Evolutionary conservation across 53 echinoderm and acorn worm genomes (phyloP), one percentile per base, ranked within the genome.

Genomic region (Glandiceps talaboti): DNA sequence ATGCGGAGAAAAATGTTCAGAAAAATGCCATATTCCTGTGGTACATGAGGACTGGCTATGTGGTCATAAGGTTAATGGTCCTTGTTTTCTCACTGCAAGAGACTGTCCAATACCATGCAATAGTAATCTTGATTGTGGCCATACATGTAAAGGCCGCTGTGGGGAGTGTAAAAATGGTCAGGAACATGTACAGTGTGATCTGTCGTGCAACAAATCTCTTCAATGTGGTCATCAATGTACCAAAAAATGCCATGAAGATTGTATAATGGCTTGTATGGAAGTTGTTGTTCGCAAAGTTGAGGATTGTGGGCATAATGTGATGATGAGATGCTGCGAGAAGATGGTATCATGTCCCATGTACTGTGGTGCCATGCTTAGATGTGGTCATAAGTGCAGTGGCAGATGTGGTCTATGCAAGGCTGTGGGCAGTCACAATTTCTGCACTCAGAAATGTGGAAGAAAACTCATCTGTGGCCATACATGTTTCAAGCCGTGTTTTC

Each of bases 181-280:
- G 26, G 1, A 31, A 25, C 25, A 20, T 1, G 33, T 25, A 1
- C 1, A 27, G 32, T 78, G 79, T 26, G 31, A 31, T 10, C 12
- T 10, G 32, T 27, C 26, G 26, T 78, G 79, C n/a, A 1, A 31
- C 1, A 78, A 26, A 26, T 26, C 31, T 14, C 32, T 78, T 31
- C 32, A 0, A 78, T 78, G 79, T 78, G 32, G 79, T 20, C 79
- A 78, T 26, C 1, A 31, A 78, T 78, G 79, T 26, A 78, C 30
- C 25, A 32, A 32, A 20, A 1, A 31, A 1, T 78, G 79, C 28
- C 26, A 25, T 32, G 14, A 78, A 1, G 32, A 31, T 14, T 78
- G 79, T 32, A 30, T 28, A 28, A 32, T 26, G 1, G n/a, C 31
- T 31, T 31, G 28, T 29, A 29, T 30, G 29, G 29, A 77, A 25